A percentile compares a stretch with the other conserved stretches of the same genome.
Conservation (phyloP, 1,140 invertebrate genomes). For the Metopolophium dirhodum region DNA sequence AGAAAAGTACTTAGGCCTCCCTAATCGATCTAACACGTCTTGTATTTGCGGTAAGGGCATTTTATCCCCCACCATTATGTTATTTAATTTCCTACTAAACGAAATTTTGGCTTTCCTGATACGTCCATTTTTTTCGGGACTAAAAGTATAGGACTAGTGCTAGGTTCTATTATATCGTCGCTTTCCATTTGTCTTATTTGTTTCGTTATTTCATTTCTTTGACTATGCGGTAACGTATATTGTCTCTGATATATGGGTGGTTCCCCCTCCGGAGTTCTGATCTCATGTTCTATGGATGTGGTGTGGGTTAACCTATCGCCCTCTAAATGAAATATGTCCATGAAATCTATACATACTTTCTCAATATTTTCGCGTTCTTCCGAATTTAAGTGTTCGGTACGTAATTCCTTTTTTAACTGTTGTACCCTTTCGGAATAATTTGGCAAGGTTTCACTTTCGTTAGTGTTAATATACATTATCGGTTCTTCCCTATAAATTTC, state of each 20-base stretch:
- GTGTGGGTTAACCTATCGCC: no score
- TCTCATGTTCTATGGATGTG: no score
- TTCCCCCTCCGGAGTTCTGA: no score
- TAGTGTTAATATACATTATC: background rate
- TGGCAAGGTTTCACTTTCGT: background rate
- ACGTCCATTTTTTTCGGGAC: constrained; percentile 60
- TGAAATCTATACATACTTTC: background rate
- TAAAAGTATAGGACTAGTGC: constrained; percentile 56
- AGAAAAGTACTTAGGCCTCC: constrained; percentile 63
- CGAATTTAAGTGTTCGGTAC: background rate
- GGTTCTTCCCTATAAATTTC: background rate
- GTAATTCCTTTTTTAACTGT: background rate
- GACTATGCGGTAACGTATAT: constrained; percentile 62
- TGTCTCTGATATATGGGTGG: constrained; percentile 60
- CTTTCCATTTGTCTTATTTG: constrained; percentile 60
- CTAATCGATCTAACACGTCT: constrained; percentile 64
- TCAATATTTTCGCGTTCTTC: background rate
- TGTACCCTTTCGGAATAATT: no score
- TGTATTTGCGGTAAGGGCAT: constrained; percentile 65
- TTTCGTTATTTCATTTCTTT: constrained; percentile 62
- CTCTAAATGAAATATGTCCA: background rate
- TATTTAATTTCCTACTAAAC: constrained; percentile 60
- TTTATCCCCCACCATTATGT: constrained; percentile 61
- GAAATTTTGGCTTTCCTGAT: constrained; percentile 59
- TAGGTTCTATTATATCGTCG: constrained; percentile 55